Conservation (phyloP, 1,140 invertebrate species). For the Hypsibius dujardini region DNA sequence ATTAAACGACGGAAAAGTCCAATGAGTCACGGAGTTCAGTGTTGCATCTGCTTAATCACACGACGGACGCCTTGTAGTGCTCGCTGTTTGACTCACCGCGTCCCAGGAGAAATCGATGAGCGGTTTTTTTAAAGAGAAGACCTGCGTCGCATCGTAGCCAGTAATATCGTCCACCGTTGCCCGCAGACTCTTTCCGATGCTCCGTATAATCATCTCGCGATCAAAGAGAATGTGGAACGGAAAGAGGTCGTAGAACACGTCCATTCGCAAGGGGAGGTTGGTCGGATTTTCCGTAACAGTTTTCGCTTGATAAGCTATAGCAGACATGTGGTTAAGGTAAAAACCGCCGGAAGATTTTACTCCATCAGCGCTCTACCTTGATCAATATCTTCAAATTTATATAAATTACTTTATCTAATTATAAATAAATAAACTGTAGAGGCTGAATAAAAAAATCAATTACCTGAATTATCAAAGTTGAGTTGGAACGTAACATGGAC, state of each 20-base stretch:
- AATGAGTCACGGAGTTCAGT: no score
- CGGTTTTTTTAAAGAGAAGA: slow-evolving; percentile 72
- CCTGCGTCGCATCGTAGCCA: slow-evolving; percentile 66
- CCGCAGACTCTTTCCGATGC: slow-evolving; percentile 75
- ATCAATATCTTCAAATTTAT: no score
- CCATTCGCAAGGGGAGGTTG: slow-evolving; percentile 1
- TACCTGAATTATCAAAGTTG: slow-evolving; percentile 76
- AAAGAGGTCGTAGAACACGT: slow-evolving; percentile 82
- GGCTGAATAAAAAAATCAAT: slow-evolving; percentile 13
- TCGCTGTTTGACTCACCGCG: slow-evolving; percentile 51
- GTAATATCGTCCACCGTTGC: slow-evolving; percentile 67
- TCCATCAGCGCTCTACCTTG: neutral
- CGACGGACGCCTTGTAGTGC: no score
- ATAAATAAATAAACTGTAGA: no score
- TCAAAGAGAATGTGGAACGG: slow-evolving; percentile 92
- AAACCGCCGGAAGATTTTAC: neutral
- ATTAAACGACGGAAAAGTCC: no score
- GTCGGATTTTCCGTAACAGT: neutral
- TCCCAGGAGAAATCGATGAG: slow-evolving; percentile 81
- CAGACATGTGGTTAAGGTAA: neutral
- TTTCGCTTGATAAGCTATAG: neutral
- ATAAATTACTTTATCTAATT: no score
- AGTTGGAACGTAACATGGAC: slow-evolving; percentile 80
- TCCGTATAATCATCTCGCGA: slow-evolving; percentile 71
- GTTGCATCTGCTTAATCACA: no score